Conservation (phyloP, 2,888 invertebrate species). For the Prosapia bicincta region DNA sequence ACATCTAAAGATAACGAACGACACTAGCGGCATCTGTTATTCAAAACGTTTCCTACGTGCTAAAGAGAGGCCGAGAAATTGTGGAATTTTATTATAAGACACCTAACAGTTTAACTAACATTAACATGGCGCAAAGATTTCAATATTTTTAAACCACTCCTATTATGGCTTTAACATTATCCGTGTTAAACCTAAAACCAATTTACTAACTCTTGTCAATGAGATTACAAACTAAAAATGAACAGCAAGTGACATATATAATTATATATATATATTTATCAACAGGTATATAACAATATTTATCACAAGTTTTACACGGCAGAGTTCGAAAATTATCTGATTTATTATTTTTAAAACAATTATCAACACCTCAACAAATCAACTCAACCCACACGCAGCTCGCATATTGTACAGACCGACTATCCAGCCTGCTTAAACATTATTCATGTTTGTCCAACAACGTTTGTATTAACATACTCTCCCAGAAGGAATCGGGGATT, state of each 20-base stretch:
- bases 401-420: background rate
- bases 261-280: background rate
- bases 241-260: too few relatives aligned
- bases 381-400: background rate
- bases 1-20: too few relatives aligned
- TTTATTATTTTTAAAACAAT: background rate
- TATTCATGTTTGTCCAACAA: slow-evolving; percentile 23
- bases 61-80: too few relatives aligned
- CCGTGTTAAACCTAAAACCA: background rate
- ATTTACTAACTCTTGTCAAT: background rate
- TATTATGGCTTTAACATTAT: too few relatives aligned
- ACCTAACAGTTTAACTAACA: too few relatives aligned
- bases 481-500: slow-evolving; percentile 18
- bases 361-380: background rate
- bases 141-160: too few relatives aligned
- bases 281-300: background rate
- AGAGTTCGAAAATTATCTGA: background rate
- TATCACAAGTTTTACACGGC: background rate
- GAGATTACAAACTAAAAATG: background rate
- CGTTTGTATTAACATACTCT: slow-evolving; percentile 21
- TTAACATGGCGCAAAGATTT: too few relatives aligned
- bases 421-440: background rate
- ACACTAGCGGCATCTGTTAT: too few relatives aligned
- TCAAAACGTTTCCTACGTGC: too few relatives aligned
- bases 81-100: too few relatives aligned